phyloP scores from a whole-genome alignment of 23 tunicate genomes.

The Styela plicata region DNA sequence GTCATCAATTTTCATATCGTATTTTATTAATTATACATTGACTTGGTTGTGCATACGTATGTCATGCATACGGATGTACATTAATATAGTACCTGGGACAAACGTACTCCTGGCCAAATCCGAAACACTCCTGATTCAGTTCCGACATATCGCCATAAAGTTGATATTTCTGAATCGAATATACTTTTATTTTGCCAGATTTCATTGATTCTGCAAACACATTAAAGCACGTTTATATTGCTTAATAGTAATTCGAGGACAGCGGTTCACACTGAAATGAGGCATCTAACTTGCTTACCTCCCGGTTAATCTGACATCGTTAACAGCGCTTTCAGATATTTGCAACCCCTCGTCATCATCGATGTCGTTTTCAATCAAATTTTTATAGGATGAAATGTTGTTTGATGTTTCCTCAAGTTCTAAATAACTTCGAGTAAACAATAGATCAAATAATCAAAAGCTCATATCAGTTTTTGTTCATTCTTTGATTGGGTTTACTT shows the following conservation, averaged over 20 bases:
- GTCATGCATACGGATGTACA: too few relatives aligned
- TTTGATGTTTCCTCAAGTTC: background rate
- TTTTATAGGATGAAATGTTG: background rate
- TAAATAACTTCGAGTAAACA: background rate
- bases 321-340: background rate
- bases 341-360: background rate
- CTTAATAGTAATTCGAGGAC: too few relatives aligned
- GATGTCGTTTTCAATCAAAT: background rate
- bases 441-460: too few relatives aligned
- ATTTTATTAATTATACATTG: too few relatives aligned
- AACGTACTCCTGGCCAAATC: slow-evolving; percentile 58
- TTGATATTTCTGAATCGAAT: background rate
- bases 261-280: too few relatives aligned
- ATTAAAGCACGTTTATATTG: too few relatives aligned
- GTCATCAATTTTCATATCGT: too few relatives aligned
- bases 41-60: too few relatives aligned
- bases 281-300: too few relatives aligned
- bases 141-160: slow-evolving; percentile 59
- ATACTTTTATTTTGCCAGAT: background rate
- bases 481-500: too few relatives aligned
- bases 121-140: slow-evolving; percentile 61
- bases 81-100: slow-evolving; percentile 65
- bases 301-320: background rate
- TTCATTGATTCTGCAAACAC: background rate
- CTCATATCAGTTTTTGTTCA: too few relatives aligned